Evolutionary conservation across 2,888 invertebrate genomes (phyloP).

Genomic region (Ormyrus thymus): DNA sequence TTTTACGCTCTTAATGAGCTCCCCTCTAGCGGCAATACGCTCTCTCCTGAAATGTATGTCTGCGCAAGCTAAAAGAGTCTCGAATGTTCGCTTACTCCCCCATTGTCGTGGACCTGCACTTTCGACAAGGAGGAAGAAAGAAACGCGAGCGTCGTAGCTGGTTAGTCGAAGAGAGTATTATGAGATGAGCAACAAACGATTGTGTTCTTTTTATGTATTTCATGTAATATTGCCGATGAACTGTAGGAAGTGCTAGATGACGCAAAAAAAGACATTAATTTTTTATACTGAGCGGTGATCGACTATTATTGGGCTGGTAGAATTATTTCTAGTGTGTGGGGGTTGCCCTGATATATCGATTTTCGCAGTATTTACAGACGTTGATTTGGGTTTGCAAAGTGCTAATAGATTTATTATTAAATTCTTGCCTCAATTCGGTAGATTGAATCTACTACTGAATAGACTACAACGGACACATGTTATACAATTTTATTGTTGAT

Average conservation of each 20-base stretch:
- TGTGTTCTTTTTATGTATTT: slow-evolving; percentile 4
- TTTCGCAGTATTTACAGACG: background rate
- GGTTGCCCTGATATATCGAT: too few species aligned
- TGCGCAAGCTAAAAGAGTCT: background rate
- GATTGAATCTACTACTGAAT: too few species aligned
- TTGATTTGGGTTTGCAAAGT: background rate
- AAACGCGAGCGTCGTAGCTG: background rate
- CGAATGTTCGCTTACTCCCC: background rate
- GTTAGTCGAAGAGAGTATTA: background rate
- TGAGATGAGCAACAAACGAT: slow-evolving; percentile 5
- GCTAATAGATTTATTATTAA: too few species aligned
- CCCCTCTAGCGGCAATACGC: too few species aligned
- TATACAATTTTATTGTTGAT: too few species aligned
- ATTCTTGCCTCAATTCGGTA: too few species aligned
- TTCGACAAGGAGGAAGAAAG: background rate
- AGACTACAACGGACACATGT: too few species aligned
- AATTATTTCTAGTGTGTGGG: background rate
- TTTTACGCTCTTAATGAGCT: slow-evolving; percentile 4
- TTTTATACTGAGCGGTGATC: background rate
- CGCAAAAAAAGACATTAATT: background rate
- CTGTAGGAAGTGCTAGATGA: background rate
- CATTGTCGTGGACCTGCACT: slow-evolving; percentile 15
- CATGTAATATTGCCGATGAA: background rate
- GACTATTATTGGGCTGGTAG: background rate
- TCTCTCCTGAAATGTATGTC: background rate